Evolutionary conservation across 2,113 vertebrate genomes (phyloP), one percentile per base, ranked within the genome.

Genomic region (Alethe diademata): DNA sequence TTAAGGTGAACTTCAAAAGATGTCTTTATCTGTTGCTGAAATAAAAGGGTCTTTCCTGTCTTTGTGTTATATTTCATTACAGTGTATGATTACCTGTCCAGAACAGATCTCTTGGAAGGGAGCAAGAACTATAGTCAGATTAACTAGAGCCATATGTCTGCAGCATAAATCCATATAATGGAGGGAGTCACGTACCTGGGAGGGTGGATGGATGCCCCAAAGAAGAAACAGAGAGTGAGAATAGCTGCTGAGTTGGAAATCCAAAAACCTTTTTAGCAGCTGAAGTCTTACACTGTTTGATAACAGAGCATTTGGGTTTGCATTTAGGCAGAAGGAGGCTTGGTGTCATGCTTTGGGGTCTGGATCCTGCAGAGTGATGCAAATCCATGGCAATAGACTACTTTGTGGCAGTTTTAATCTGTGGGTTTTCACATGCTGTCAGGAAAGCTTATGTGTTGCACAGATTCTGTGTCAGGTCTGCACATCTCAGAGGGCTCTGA

Each of bases 121-220:
- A 94, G 74, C 22, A 71, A 94, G 70, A 95, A 43, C 91, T 91
- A 78, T 89, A 88, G 87, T 94, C 79, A 96, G 91, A 85, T 87
- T 96, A 97, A 96, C 87, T 71, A 65, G 71, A 87, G 70, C 91
- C 94, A 89, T 54, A 82, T 83, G 91, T 71, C 73, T 67, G 82
- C n/a, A 95, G 89, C 53, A 90, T 86, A 97, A 91, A 96, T 86
- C 82, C 85, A 26, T 86, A 20, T 56, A 94, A 89, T 75, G 66
- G 95, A 96, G 64, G 23, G 51, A 95, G 40, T 45, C 88, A 91
- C 1, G 1, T 29, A 75, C 58, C 67, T 38, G 40, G 56, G 53
- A 93, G 71, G 12, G 47, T 64, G 75, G 85, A 53, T 28, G 50
- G 71, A 78, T 73, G 42, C 29, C 51, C 80, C 6, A 24, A 88